Evolutionary conservation across 1,140 invertebrate genomes (phyloP).

Genomic region (Patella vulgata): DNA sequence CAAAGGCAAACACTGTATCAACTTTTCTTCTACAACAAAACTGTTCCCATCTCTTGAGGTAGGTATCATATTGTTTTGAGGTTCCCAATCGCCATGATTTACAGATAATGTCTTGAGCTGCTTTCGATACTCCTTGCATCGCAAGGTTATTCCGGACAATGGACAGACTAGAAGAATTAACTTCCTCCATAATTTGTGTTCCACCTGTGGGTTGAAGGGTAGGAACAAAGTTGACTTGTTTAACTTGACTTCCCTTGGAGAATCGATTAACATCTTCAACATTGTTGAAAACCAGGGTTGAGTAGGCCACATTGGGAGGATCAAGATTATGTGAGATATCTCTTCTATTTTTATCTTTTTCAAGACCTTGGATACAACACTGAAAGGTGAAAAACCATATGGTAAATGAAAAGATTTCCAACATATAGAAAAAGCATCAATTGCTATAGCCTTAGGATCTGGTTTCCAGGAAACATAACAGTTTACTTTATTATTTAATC

Average conservation of each 20-base stretch:
- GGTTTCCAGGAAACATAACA: constrained; percentile 18
- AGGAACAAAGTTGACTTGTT: constrained; percentile 1
- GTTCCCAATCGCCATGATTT: constrained; percentile 19
- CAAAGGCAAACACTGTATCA: constrained; percentile 10
- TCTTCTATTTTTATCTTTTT: constrained; percentile 20
- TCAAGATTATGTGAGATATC: constrained; percentile 2
- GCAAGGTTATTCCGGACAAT: constrained; percentile 13
- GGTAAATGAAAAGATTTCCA: constrained; percentile 15
- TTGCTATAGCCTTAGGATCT: constrained; percentile 15
- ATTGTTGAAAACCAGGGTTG: constrained; percentile 28
- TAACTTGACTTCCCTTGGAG: constrained; percentile 8
- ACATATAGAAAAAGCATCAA: constrained; percentile 29
- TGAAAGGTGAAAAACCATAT: constrained; percentile 35
- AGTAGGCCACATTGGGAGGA: constrained; percentile 29
- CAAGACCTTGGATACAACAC: constrained; percentile 9
- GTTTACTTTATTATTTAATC: constrained; percentile 23
- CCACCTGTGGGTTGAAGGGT: constrained; percentile 11
- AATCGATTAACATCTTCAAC: constrained; percentile 10
- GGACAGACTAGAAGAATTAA: constrained; percentile 7
- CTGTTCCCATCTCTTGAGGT: constrained; percentile 13
- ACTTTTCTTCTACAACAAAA: constrained; percentile 12
- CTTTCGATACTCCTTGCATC: constrained; percentile 10
- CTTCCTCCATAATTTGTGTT: constrained; percentile 16
- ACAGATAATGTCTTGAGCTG: constrained; percentile 11
- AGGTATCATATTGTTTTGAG: constrained; percentile 19